Conservation (phyloP, 2,888 invertebrate genomes). For the Apeira syringaria region DNA sequence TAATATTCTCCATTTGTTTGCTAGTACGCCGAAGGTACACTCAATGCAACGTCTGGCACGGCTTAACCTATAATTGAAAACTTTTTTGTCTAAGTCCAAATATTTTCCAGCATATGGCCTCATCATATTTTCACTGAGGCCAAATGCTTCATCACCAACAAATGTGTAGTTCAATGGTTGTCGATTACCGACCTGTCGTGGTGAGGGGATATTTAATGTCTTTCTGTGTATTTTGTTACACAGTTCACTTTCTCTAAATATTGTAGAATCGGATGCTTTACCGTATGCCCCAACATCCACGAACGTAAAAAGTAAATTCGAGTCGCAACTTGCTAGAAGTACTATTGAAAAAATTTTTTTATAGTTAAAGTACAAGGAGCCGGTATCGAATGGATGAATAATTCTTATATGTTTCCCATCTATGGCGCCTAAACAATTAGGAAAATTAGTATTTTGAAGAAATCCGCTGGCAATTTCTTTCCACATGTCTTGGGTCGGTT, state of each 20-base stretch:
- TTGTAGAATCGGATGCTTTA: slow-evolving; percentile 20
- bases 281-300: slow-evolving; percentile 35
- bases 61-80: slow-evolving; percentile 2
- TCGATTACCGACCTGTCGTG: not conserved
- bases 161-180: not conserved
- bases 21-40: not conserved
- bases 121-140: not conserved
- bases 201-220: not conserved
- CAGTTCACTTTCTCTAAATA: slow-evolving; percentile 8
- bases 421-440: slow-evolving; percentile 28
- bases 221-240: not conserved
- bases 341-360: slow-evolving; percentile 12
- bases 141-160: slow-evolving; percentile 1
- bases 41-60: not conserved
- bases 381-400: slow-evolving; percentile 28
- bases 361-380: slow-evolving; percentile 31
- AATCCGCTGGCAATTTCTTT: slow-evolving; percentile 26
- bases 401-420: slow-evolving; percentile 17
- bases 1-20: not conserved
- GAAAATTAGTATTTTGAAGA: slow-evolving; percentile 26
- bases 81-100: not conserved
- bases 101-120: not conserved
- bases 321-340: slow-evolving; percentile 15
- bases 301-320: slow-evolving; percentile 35
- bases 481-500: slow-evolving; percentile 31